These are phyloP conservation scores for Oryzias curvinotus DNA, from an alignment of 2,113 vertebrate genomes.

Conservation along the genomic window DNA sequence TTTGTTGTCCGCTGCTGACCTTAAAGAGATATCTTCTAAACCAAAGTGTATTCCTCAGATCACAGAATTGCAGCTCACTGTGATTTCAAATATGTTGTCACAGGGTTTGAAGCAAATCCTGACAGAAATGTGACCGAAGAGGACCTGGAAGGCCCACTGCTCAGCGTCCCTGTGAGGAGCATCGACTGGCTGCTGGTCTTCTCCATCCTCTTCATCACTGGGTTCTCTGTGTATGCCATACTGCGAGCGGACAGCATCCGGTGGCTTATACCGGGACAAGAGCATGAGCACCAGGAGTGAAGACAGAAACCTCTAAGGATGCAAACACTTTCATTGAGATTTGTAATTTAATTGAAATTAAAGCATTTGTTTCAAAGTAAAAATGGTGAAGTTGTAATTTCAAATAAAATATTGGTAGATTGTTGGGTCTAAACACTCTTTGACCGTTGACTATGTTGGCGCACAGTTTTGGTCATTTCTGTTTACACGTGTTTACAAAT, in stretches of 20 bases:
- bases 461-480: too few relatives aligned
- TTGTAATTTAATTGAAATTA: too few relatives aligned
- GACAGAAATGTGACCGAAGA: slow-evolving; percentile 79
- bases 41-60: not conserved
- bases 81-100: slow-evolving; percentile 1
- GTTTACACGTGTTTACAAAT: too few relatives aligned
- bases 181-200: slow-evolving; percentile 97
- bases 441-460: too few relatives aligned
- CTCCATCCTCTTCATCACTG: slow-evolving; percentile 88
- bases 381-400: too few relatives aligned
- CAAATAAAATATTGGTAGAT: too few relatives aligned
- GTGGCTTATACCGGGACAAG: slow-evolving; percentile 94
- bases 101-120: slow-evolving; percentile 87
- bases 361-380: too few relatives aligned
- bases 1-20: too few relatives aligned
- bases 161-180: slow-evolving; percentile 81
- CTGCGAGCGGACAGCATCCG: slow-evolving; percentile 91
- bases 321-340: too few relatives aligned
- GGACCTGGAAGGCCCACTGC: slow-evolving; percentile 86
- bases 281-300: slow-evolving; percentile 94
- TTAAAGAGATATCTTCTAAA: not conserved
- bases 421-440: too few relatives aligned
- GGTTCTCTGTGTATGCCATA: slow-evolving; percentile 88
- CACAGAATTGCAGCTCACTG: not conserved
- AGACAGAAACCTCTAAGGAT: not conserved